Percentiles rank a stretch among this genome's conserved stretches.
Evolutionary conservation across 1,140 invertebrate species (phyloP).

Genomic region (Drosophila subobscura): DNA sequence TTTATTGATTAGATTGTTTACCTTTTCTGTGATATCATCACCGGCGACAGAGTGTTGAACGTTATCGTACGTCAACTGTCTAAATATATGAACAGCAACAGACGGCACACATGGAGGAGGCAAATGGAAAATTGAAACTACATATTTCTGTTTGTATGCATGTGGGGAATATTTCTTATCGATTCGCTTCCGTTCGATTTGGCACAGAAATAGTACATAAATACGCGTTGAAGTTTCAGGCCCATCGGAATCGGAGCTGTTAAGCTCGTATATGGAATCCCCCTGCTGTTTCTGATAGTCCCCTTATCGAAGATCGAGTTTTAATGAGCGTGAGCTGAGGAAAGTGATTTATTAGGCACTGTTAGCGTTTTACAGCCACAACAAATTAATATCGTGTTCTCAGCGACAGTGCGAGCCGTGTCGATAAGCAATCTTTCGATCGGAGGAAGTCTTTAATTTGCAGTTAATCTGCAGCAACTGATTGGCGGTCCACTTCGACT

Average conservation of each 20-base stretch:
- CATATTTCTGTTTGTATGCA: slow-evolving; percentile 3
- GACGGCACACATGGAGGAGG: neutral
- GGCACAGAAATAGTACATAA: slow-evolving; percentile 27
- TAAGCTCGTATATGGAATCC: slow-evolving; percentile 23
- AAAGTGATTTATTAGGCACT: slow-evolving; percentile 48
- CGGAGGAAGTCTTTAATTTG: neutral
- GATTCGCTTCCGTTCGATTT: slow-evolving; percentile 73
- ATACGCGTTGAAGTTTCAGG: slow-evolving; percentile 1
- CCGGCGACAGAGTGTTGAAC: slow-evolving; percentile 47
- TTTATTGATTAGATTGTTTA: slow-evolving; percentile 82
- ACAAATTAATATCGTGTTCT: slow-evolving; percentile 34
- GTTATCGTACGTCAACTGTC: slow-evolving; percentile 79
- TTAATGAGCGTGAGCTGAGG: slow-evolving; percentile 43
- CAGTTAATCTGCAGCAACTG: neutral
- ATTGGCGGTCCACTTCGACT: too few species aligned
- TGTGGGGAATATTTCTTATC: slow-evolving; percentile 51
- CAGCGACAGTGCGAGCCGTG: slow-evolving; percentile 4
- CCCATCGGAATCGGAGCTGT: slow-evolving; percentile 25
- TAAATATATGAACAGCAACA: slow-evolving; percentile 58
- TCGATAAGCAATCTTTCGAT: slow-evolving; percentile 14
- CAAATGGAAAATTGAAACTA: slow-evolving; percentile 5
- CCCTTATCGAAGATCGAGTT: slow-evolving; percentile 53
- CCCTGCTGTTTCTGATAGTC: slow-evolving; percentile 4
- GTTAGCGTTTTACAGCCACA: slow-evolving; percentile 25
- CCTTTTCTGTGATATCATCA: slow-evolving; percentile 79